Evolutionary conservation across 2,888 invertebrate genomes (phyloP), one percentile per base, ranked within the genome.

Genomic region (Syritta pipiens): DNA sequence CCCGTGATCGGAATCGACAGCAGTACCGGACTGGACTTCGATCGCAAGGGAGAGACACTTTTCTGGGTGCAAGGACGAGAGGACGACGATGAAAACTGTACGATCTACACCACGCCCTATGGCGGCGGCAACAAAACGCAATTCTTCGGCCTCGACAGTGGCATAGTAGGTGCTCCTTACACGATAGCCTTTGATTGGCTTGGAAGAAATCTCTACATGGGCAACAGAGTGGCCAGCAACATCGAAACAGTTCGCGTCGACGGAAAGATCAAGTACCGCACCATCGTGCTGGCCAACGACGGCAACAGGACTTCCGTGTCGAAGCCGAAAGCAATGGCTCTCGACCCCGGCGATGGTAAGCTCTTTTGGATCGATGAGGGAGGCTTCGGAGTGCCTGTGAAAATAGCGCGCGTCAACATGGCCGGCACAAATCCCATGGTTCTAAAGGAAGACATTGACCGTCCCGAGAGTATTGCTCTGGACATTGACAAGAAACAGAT

Each of bases 331-430:
- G 92, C 95, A 0, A 92, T 99, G 74, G 96, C 95, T 63, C 90
- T 99, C 26, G 97, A 99, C 90, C 97, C 99, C 0, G 92, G 92
- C n/a, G 95, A 96, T 84, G 99, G 99, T 24, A 94, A 95, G 89
- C 89, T 98, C 22, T 99, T 96, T 89, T 99, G 99, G 99, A 92
- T 97, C 6, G 99, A 99, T 86, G 95, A 96, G 82, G 99, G 99
- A 6, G 97, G 97, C 5, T 93, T 91, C 75, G 96, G 96, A 1
- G 95, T 97, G 0, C 95, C 96, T 0, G 91, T 94, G 0, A 98
- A 98, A 89, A 94, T 99, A 24, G 96, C 93, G 0, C 94, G 93
- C 83, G 96, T 96, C 0, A 95, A 96, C 85, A 97, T 99, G 96
- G 97, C 98, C 86, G 99, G 99, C 0, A 91, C 93, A 9, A 93